phyloP scores from a whole-genome alignment of 2,797 vertebrate species.

The Sebastes cheni region DNA sequence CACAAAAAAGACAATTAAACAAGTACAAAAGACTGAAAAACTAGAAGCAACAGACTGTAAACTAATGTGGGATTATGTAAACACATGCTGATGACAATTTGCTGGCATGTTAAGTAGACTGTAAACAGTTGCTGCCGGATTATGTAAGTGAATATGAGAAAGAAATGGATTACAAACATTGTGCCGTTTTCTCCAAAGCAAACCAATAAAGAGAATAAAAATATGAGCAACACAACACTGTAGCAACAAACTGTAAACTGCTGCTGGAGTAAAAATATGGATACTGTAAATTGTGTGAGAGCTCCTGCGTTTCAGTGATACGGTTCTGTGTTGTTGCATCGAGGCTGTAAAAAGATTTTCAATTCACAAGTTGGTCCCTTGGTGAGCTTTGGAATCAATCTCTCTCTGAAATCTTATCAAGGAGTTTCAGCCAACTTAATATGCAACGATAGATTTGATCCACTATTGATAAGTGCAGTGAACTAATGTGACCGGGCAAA shows the following conservation, averaged over 20 bases:
- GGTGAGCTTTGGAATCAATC: slow-evolving; percentile 23
- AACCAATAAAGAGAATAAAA: neutral
- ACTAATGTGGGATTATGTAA: slow-evolving; percentile 9
- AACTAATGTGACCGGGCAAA: slow-evolving; percentile 12
- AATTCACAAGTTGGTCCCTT: slow-evolving; percentile 30
- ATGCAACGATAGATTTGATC: slow-evolving; percentile 48
- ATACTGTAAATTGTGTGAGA: neutral
- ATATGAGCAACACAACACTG: neutral
- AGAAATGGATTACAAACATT: slow-evolving; percentile 2
- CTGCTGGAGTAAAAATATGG: neutral
- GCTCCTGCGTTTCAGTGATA: slow-evolving; percentile 4
- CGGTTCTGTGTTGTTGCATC: neutral
- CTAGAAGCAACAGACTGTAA: neutral
- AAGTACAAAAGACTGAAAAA: neutral
- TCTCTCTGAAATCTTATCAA: slow-evolving; percentile 3
- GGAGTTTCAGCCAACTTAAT: slow-evolving; percentile 30
- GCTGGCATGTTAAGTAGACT: neutral
- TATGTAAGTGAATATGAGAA: neutral
- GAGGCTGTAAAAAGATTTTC: slow-evolving; percentile 35
- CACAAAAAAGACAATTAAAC: neutral
- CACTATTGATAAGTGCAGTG: slow-evolving; percentile 30
- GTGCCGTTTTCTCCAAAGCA: neutral
- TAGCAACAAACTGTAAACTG: neutral
- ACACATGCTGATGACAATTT: slow-evolving; percentile 14
- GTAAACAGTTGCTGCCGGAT: slow-evolving; percentile 1